phyloP scores from a whole-genome alignment of 2,113 vertebrate species.

The Dicerorhinus sumatrensis region DNA sequence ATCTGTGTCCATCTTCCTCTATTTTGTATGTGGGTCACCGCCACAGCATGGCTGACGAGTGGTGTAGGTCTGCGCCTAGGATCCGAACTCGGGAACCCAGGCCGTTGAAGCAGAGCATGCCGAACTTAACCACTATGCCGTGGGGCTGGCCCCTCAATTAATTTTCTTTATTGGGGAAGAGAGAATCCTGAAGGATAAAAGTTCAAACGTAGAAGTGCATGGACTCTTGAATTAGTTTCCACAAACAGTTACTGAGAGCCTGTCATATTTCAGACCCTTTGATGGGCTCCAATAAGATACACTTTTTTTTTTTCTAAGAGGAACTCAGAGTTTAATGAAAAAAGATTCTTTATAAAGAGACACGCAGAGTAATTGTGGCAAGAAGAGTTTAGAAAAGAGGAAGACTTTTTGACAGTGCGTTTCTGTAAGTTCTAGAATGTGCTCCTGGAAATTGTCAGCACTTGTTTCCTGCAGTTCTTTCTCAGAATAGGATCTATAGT shows the following conservation, averaged over 20 bases:
- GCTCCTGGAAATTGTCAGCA: background rate
- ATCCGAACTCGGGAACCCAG: too few species aligned
- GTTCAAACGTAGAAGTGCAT: background rate
- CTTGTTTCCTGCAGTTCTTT: background rate
- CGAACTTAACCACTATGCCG: too few species aligned
- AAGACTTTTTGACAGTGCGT: background rate
- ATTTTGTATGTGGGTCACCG: too few species aligned
- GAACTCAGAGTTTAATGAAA: conserved; percentile 15
- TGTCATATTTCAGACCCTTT: background rate
- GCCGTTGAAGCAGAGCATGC: too few species aligned
- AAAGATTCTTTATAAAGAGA: background rate
- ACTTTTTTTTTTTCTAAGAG: background rate
- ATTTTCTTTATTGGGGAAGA: background rate
- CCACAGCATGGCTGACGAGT: too few species aligned
- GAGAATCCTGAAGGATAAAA: background rate
- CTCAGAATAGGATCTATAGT: background rate
- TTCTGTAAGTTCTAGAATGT: background rate
- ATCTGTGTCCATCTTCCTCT: too few species aligned
- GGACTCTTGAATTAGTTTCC: background rate
- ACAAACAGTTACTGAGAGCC: background rate
- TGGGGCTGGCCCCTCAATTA: background rate
- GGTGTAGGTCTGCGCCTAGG: too few species aligned
- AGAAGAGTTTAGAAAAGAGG: conserved; percentile 5
- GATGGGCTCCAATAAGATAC: background rate
- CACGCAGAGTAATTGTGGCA: background rate